Evolutionary conservation across 2,888 invertebrate species (phyloP).

Genomic region (Choreutis nemorana): DNA sequence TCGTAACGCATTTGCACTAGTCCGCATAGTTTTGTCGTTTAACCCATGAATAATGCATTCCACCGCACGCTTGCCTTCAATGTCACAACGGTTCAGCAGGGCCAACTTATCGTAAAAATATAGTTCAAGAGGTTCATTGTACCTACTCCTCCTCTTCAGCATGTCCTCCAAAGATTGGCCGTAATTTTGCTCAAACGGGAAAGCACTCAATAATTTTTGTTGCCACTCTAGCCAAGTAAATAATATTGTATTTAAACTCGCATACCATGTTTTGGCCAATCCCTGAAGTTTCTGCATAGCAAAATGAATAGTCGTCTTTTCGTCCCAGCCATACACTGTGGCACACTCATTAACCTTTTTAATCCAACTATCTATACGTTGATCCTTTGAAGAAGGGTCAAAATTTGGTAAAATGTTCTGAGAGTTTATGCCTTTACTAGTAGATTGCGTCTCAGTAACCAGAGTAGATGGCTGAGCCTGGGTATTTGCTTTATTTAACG

Average conservation of each 20-base stretch:
- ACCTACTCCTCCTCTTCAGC: conserved; percentile 8
- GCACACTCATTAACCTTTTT: conserved; percentile 13
- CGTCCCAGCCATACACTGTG: conserved; percentile 10
- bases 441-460: neutral
- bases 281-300: conserved; percentile 12
- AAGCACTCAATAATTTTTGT: conserved; percentile 10
- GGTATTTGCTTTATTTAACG: too few species aligned
- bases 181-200: conserved; percentile 13
- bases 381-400: neutral
- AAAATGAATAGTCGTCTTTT: conserved; percentile 10
- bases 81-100: conserved; percentile 12
- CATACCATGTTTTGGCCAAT: conserved; percentile 14
- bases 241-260: conserved; percentile 10
- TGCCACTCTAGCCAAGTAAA: conserved; percentile 15
- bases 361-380: conserved; percentile 9
- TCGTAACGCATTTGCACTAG: conserved; percentile 10
- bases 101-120: conserved; percentile 12
- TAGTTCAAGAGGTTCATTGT: conserved; percentile 8
- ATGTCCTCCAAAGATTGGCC: conserved; percentile 12
- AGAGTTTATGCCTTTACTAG: neutral
- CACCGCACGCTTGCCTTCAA: conserved; percentile 12
- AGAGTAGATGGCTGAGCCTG: neutral
- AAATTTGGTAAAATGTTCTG: conserved; percentile 2
- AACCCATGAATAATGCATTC: conserved; percentile 14
- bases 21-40: conserved; percentile 11